Conservation (phyloP, 2,113 vertebrate species). For the Rattus rattus region DNA sequence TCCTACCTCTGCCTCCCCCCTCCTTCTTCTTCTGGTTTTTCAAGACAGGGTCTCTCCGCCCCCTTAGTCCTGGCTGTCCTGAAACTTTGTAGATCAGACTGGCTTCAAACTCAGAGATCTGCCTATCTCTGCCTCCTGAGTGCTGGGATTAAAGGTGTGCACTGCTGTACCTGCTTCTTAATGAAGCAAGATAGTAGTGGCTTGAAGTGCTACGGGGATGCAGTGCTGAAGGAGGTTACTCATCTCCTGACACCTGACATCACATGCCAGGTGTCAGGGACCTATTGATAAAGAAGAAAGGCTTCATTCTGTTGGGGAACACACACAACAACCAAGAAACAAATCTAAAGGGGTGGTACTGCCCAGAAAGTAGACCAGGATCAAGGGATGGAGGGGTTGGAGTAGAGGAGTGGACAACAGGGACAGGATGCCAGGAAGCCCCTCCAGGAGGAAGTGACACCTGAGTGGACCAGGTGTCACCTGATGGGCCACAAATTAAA, state of each 20-base stretch:
- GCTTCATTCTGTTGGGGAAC: neutral
- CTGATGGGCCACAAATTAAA: too few species aligned
- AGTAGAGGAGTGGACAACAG: neutral
- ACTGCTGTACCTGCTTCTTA: neutral
- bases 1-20: too few species aligned
- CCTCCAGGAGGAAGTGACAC: neutral
- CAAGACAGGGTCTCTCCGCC: too few species aligned
- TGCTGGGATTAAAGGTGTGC: too few species aligned
- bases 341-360: neutral
- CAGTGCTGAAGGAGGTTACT: neutral
- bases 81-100: too few species aligned
- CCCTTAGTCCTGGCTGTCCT: too few species aligned
- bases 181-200: neutral
- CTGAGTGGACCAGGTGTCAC: neutral
- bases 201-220: neutral
- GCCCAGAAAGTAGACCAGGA: neutral
- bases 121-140: too few species aligned
- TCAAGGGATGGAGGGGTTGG: neutral
- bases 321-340: neutral
- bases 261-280: neutral
- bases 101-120: too few species aligned
- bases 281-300: neutral
- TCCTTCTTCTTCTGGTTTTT: too few species aligned
- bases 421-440: neutral
- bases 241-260: neutral